phyloP scores from a whole-genome alignment of 2,888 invertebrate genomes.

The Psococerastis gibbosa region DNA sequence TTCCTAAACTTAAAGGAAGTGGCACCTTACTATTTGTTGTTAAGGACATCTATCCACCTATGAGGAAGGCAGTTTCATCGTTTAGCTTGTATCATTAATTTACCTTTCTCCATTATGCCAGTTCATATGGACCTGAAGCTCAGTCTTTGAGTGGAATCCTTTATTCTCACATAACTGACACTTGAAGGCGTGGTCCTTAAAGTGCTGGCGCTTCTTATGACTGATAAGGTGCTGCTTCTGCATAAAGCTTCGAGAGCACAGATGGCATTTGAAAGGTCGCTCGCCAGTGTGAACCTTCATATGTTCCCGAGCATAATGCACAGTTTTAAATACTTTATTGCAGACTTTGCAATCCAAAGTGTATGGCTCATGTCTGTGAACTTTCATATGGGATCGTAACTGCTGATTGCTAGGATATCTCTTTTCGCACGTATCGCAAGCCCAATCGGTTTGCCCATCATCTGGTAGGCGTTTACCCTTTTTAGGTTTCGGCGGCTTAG shows the following conservation, averaged over 20 bases:
- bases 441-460: conserved; percentile 17
- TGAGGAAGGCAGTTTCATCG: too few relatives aligned
- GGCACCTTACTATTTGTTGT: too few relatives aligned
- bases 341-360: conserved; percentile 13
- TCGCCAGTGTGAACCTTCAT: conserved; percentile 16
- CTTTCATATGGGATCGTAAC: conserved; percentile 5
- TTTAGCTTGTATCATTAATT: too few relatives aligned
- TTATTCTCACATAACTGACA: conserved; percentile 15
- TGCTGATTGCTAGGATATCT: conserved; percentile 15
- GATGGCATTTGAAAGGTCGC: conserved; percentile 14
- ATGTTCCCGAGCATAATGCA: conserved; percentile 14
- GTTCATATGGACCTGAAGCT: conserved; percentile 14
- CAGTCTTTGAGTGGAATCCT: conserved; percentile 14
- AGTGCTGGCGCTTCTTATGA: conserved; percentile 15
- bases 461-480: neutral
- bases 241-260: conserved; percentile 16
- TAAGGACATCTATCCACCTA: too few relatives aligned
- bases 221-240: conserved; percentile 16
- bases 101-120: conserved; percentile 14
- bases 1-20: too few relatives aligned
- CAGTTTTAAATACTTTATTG: conserved; percentile 13
- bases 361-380: conserved; percentile 6
- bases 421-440: conserved; percentile 21
- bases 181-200: conserved; percentile 15
- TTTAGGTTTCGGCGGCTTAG: conserved; percentile 4